Evolutionary conservation across 1,140 invertebrate genomes (phyloP), one percentile per base, ranked within the genome.

Genomic region (Cotesia glomerata): DNA sequence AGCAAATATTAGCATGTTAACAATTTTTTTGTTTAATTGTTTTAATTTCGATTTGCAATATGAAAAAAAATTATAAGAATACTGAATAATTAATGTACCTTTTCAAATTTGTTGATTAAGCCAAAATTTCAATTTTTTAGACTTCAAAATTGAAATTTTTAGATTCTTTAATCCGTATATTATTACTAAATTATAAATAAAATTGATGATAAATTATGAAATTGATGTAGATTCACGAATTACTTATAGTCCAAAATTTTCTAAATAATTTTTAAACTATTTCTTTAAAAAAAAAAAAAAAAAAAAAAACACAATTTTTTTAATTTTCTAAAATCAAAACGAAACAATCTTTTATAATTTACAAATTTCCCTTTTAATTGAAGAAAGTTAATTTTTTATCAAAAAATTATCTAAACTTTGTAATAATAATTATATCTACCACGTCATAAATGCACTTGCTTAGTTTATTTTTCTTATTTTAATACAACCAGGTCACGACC

Each of bases 401-500:
- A 11, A 45, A 45, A 45, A 9, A 45, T 45, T 2, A 45, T 45
- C 11, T 9, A 7, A 11, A 45, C 7, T 45, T 7, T 5, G 7
- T 45, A 11, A 45, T 45, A 9, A 45, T 13, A 16, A 64, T 36
- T 18, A 11, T 5, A 16, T 18, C 52, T 66, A 51, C 52, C n/a
- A 32, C 39, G 49, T 32, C 1, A 51, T 32, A 26, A 9, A 11
- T 18, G 26, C 16, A 13, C 18, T 16, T 66, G 3, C 13, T 26
- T 32, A 18, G 7, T 51, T 45, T 66, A 32, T 52, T 16, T 52
- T n/a, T 51, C 11, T 66, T 18, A 66, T 8, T 66, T 9, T 32
- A 9, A 52, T 70, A 65, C 67, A 76, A 75, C 49, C 73, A 63
- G 78, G 74, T 76, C 77, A 64, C 56, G 76, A 70, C 74, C 78